Conservation (phyloP, 1,140 invertebrate species). For the Microvelia longipes region DNA sequence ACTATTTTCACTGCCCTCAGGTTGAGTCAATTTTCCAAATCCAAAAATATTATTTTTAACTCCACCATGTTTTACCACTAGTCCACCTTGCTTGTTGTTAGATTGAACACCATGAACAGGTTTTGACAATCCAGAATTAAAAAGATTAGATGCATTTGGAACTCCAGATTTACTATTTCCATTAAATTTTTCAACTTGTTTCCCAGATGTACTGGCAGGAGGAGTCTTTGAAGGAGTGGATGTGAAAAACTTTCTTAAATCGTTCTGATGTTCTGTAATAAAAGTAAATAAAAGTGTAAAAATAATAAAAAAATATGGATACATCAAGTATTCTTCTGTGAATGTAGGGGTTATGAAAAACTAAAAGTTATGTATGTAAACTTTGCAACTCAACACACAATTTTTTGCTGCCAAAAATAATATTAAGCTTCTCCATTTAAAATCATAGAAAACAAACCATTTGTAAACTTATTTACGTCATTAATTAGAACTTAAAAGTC, state of each 20-base stretch:
- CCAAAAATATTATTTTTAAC: constrained; percentile 6
- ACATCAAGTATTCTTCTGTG: too few species aligned
- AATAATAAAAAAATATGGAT: too few species aligned
- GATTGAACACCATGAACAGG: constrained; percentile 12
- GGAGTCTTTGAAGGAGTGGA: neutral
- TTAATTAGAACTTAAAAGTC: too few species aligned
- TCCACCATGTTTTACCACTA: constrained; percentile 1
- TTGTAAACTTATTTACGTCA: too few species aligned
- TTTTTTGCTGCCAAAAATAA: too few species aligned
- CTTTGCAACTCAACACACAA: too few species aligned
- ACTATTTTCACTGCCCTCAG: neutral
- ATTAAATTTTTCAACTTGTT: too few species aligned
- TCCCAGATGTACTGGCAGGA: neutral
- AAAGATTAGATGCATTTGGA: constrained; percentile 1
- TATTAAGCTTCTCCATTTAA: too few species aligned
- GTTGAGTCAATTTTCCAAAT: neutral
- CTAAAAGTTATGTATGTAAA: too few species aligned
- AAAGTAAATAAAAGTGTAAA: neutral
- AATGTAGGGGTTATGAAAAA: too few species aligned
- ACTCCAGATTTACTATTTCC: too few species aligned
- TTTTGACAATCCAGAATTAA: constrained; percentile 11
- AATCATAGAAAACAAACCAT: too few species aligned
- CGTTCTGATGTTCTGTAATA: neutral
- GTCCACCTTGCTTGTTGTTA: constrained; percentile 1
- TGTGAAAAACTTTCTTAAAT: neutral